Evolutionary conservation across 2,797 vertebrate genomes (phyloP).

Genomic region (Argentina silus): DNA sequence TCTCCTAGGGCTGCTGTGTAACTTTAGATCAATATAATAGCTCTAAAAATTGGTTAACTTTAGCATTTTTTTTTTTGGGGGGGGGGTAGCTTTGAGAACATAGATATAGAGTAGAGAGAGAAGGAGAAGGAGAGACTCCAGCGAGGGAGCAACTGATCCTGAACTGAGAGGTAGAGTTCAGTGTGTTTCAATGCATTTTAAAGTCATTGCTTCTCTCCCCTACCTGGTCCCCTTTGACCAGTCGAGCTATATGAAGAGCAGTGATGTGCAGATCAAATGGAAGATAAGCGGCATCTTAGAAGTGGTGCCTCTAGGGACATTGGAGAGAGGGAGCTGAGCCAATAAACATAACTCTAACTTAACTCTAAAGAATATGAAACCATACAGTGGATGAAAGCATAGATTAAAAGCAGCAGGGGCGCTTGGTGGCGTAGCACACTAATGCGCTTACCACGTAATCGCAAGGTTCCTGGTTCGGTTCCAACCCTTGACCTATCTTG

Average conservation of each 20-base stretch:
- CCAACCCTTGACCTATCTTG: too few species aligned
- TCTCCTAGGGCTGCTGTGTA: too few species aligned
- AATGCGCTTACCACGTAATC: too few species aligned
- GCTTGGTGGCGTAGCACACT: too few species aligned
- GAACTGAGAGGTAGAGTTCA: slow-evolving; percentile 1
- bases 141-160: neutral
- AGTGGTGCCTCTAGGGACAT: neutral
- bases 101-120: neutral
- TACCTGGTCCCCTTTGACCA: neutral
- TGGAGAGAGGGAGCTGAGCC: neutral
- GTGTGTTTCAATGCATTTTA: neutral
- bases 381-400: too few species aligned
- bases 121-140: too few species aligned
- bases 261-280: slow-evolving; percentile 3
- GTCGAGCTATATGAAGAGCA: neutral
- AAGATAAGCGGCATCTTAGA: neutral
- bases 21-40: too few species aligned
- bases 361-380: neutral
- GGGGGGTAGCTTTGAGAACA: too few species aligned
- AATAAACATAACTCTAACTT: neutral
- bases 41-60: too few species aligned
- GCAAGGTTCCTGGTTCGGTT: too few species aligned
- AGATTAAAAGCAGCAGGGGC: too few species aligned
- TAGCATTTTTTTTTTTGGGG: too few species aligned
- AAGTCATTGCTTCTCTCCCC: neutral